Base-by-base conservation (phyloP, 2,113 vertebrate species). In the Myrmophylax atrothorax region DNA sequence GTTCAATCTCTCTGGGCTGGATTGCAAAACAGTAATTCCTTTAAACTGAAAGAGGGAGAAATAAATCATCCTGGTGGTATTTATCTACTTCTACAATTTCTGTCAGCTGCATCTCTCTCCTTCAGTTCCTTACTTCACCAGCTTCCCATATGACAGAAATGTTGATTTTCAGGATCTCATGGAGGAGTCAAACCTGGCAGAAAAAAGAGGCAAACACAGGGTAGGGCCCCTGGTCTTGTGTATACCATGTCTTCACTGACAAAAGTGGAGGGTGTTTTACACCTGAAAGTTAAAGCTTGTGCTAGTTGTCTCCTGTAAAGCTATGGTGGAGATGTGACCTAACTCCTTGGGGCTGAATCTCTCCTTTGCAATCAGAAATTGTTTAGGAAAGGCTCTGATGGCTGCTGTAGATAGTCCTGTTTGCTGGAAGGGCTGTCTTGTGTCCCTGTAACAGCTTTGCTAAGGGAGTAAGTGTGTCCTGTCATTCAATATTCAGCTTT, bases 41-140 rank as follows among this genome's bases (percentile, higher is more conserved):
- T 94, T 88, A 96, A 97, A 63, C 33, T 88, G 80, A 94, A 77
- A 95, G 88, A 93, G 93, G 94, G 69, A 96, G 31, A 96, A 96
- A 84, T 77, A 91, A 96, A 94, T 80, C 55, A 80, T 93, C 60
- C 91, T 89, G 74, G 47, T 94, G 70, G 60, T 78, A 92, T 95
- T 96, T 95, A 89, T 78, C 96, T 95, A 89, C 77, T 84, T 80
- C 38, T 18, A 90, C 67, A 58, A 69, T 91, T 97, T 97, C 76
- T 94, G 33, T 96, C 55, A 87, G 89, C 75, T 92, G 93, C 74
- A 64, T 90, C 35, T 42, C 74, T 85, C 56, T 95, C 83, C 66
- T 91, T 92, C 67, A 59, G 58, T 90, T 69, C 83, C 60, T 93
- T 87, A 38, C 52, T 87, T 56, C 42, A 18, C 46, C 49, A 88